Evolutionary conservation across 2,113 vertebrate genomes (phyloP), one percentile per base, ranked within the genome.

Genomic region (Lasiurus cinereus): DNA sequence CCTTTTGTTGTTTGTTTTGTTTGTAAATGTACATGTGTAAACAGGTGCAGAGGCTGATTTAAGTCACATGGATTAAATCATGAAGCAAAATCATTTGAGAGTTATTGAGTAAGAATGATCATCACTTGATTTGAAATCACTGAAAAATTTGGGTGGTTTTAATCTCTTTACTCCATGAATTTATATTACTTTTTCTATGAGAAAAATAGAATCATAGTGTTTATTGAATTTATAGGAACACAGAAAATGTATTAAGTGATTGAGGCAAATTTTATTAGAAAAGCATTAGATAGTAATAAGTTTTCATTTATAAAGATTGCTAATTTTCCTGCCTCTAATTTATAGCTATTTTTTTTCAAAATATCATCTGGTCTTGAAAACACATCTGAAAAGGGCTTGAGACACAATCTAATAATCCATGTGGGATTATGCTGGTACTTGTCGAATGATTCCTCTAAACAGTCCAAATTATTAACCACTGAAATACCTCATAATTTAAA

Each of bases 121-220:
- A 59, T 87, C 36, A 48, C 82, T 59, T 88, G n/a, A 86, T 66
- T 90, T 77, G 59, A 86, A 82, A 64, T 90, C 48, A 67, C 46
- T 92, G 19, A 24, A 67, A 90, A 76, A 36, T 84, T 67, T 72
- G 27, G 4, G 19, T 87, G n/a, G 12, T 87, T 93, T 52, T 56
- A 83, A 39, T 93, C 12, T 48, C 5, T 88, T 70, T 87, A 39
- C 33, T 89, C 78, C 36, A 56, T 62, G 46, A 88, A 92, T 90
- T 91, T 85, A 69, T 52, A 90, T 92, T 74, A 80, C 18, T 92
- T 93, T 88, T 50, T 83, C 50, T 83, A 36, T 73, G 69, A 93
- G 13, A 46, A 36, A 93, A 24, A 62, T 54, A 1, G 22, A 31
- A 33, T 84, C 33, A 77, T 22, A 43, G 8, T 88, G 19, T 72